Conservation (phyloP, 2,888 invertebrate species). For the Sthenelais limicola region DNA sequence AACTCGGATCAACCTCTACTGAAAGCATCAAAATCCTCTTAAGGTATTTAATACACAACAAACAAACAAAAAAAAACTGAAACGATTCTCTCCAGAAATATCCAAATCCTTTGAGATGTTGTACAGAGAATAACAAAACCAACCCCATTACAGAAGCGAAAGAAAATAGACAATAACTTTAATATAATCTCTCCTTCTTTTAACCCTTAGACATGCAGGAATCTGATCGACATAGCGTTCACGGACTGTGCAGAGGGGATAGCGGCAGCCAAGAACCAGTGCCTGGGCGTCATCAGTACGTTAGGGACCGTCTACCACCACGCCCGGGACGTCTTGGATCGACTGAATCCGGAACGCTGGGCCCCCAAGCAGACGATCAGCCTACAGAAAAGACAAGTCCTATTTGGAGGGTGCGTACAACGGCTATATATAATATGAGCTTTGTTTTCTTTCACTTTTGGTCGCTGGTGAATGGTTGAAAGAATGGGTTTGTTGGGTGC, state of each 20-base stretch:
- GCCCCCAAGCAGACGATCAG: constrained; percentile 46
- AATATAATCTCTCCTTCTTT: background rate
- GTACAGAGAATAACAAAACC: background rate
- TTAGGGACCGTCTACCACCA: constrained; percentile 53
- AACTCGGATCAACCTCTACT: no score
- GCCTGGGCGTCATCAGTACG: constrained; percentile 51
- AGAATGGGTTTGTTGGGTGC: no score
- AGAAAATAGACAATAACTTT: background rate
- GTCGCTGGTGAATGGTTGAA: no score
- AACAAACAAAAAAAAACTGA: no score
- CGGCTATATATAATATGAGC: no score
- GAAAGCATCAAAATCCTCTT: no score
- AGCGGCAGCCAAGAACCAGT: constrained; percentile 51
- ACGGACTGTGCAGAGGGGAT: constrained; percentile 53
- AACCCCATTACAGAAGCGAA: no score
- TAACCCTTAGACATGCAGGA: constrained; percentile 50
- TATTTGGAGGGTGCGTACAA: constrained; percentile 27
- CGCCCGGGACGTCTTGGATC: constrained; percentile 51
- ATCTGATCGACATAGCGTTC: constrained; percentile 50
- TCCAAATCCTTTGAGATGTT: no score
- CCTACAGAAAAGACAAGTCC: constrained; percentile 43
- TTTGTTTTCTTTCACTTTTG: no score
- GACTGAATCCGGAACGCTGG: constrained; percentile 54
- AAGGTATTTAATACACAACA: no score
- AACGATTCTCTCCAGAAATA: no score